Evolutionary conservation across 1,140 invertebrate species (phyloP).

Genomic region (Tetramorium simillimum): DNA sequence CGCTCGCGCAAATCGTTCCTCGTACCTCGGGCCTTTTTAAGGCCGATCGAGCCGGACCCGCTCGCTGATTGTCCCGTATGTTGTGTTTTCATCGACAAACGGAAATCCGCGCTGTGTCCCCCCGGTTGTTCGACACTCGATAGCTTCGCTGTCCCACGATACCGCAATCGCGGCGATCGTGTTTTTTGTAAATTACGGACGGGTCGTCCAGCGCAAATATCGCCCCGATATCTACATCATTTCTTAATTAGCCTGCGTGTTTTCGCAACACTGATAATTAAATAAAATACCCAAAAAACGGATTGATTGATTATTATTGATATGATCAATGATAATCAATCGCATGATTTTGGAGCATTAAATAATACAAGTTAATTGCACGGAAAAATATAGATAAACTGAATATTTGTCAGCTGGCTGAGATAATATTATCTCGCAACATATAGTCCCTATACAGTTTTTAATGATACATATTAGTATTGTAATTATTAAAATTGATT

Average conservation of each 20-base stretch:
- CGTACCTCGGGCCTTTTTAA: conserved; percentile 57
- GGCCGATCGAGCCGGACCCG: conserved; percentile 33
- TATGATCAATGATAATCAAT: too few relatives aligned
- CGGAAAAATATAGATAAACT: too few relatives aligned
- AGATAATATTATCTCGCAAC: too few relatives aligned
- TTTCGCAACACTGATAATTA: too few relatives aligned
- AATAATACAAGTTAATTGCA: too few relatives aligned
- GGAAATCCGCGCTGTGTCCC: conserved; percentile 65
- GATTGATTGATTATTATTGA: too few relatives aligned
- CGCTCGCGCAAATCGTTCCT: conserved; percentile 69
- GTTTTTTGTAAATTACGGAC: neutral
- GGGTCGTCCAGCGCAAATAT: neutral
- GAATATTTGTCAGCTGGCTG: too few relatives aligned
- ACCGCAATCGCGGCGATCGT: neutral
- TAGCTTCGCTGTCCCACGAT: conserved; percentile 24
- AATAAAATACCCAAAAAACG: too few relatives aligned
- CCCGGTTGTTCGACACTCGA: conserved; percentile 53
- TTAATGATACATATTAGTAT: too few relatives aligned
- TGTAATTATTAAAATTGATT: too few relatives aligned
- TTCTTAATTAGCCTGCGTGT: neutral
- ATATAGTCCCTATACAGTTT: too few relatives aligned
- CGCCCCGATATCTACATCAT: neutral
- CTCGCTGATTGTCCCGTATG: conserved; percentile 49
- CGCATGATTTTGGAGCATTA: too few relatives aligned
- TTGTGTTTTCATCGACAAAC: conserved; percentile 62